Percentiles rank a stretch among this genome's conserved stretches.
Evolutionary conservation across 2,888 invertebrate genomes (phyloP).

Genomic region (Zygothrica quintamaculata): DNA sequence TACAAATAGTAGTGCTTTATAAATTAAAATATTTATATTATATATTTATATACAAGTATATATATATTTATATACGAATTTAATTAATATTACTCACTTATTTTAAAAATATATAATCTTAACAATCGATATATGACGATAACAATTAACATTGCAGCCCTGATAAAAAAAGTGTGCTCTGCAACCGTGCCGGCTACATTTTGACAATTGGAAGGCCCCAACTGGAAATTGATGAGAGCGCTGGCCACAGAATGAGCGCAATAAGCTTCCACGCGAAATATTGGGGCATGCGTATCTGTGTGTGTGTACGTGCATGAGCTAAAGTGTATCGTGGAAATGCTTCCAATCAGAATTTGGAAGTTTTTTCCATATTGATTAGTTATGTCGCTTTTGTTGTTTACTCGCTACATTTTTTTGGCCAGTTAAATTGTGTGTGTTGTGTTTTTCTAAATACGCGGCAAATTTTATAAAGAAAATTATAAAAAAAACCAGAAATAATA

Average conservation of each 20-base stretch:
- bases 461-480: slow-evolving; percentile 28
- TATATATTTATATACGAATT: no score
- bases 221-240: slow-evolving; percentile 38
- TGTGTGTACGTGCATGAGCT: slow-evolving; percentile 45
- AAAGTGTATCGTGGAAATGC: slow-evolving; percentile 54
- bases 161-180: slow-evolving; percentile 11
- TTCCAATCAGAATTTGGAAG: slow-evolving; percentile 76
- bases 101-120: no score
- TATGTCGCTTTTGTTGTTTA: slow-evolving; percentile 84
- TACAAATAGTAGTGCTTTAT: no score
- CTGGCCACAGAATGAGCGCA: slow-evolving; percentile 35
- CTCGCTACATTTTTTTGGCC: slow-evolving; percentile 80
- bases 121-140: not conserved
- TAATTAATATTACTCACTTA: no score
- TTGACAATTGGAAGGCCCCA: slow-evolving; percentile 58
- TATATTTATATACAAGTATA: no score
- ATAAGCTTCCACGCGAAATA: slow-evolving; percentile 58
- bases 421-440: slow-evolving; percentile 71
- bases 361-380: slow-evolving; percentile 84
- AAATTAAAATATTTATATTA: no score
- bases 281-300: slow-evolving; percentile 62
- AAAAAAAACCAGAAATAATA: no score
- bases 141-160: slow-evolving; percentile 16
- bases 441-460: slow-evolving; percentile 61
- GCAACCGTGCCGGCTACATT: slow-evolving; percentile 56